Base-by-base conservation (phyloP, 2,797 vertebrate genomes). In the Lagocephalus sceleratus region DNA sequence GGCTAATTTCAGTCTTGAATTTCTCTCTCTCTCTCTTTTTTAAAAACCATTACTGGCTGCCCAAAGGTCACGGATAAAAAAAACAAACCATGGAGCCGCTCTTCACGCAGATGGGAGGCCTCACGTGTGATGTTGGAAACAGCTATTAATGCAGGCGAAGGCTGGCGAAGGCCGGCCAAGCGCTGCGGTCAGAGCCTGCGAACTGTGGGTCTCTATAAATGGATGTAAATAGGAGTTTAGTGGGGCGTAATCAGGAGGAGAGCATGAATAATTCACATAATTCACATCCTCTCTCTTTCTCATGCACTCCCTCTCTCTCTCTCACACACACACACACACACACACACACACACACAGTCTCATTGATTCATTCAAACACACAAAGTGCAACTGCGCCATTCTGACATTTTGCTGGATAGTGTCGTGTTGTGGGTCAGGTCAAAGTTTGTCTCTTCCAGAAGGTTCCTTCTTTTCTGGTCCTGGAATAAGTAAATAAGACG, bases 211-310 rank as follows among this genome's bases (percentile, higher is more conserved):
- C 43, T 59, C 72, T 52, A 15, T 73, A 66, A 79, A 74, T 75
- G 69, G 66, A 73, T 75, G 74, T 78, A 85, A 83, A 79, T 78
- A 71, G 63, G 55, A 75, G 78, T 76, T 82, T 81, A 81, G 82
- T 53, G 68, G 63, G 68, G 69, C 76, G 81, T 81, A 79, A 82
- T 83, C 74, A 78, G 25, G 71, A 62, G 49, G 46, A 67, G 68
- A 65, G 54, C 50, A 85, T 86, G 73, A 81, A 86, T 82, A 70
- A 86, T 85, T 83, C 71, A 85, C 59, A 58, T 17, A 7, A 22
- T 6, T 19, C 40, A n/a, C n/a, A 6, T 9, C 59, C 50, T 56
- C 40, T 45, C 52, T 47, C 47, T 42, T n/a, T n/a, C n/a, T n/a
- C n/a, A n/a, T n/a, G n/a, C n/a, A n/a, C n/a, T n/a, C 51, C 52